Evolutionary conservation across 2,113 vertebrate species (phyloP).

Genomic region (Lasiurus borealis): DNA sequence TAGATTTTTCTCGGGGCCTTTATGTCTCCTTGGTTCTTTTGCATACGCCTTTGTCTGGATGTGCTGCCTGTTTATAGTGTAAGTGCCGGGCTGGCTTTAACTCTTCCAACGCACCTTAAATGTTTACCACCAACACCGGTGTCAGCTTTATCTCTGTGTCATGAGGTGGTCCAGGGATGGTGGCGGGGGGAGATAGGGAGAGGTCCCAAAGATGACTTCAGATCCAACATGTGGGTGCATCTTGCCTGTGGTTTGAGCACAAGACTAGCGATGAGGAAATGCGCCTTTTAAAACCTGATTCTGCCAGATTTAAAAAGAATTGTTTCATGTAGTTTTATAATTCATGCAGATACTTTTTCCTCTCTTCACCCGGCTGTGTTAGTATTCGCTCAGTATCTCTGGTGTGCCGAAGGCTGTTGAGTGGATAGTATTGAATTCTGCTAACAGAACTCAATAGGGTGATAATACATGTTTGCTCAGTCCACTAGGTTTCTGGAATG

Average conservation of each 20-base stretch:
- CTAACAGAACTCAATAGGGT: not conserved
- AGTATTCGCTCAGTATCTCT: too few species aligned
- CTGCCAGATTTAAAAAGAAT: not conserved
- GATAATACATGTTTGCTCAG: not conserved
- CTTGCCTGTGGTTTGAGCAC: conserved; percentile 4
- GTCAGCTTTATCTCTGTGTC: not conserved
- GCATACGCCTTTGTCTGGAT: conserved; percentile 2
- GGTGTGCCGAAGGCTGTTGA: too few species aligned
- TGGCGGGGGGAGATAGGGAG: too few species aligned
- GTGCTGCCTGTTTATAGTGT: conserved; percentile 24
- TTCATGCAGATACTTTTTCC: not conserved
- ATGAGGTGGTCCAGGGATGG: not conserved
- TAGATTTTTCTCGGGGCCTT: not conserved
- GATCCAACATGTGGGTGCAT: too few species aligned
- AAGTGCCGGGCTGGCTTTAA: not conserved
- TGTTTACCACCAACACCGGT: not conserved
- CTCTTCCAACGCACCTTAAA: not conserved
- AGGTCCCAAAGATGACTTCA: too few species aligned
- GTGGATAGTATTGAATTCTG: not conserved
- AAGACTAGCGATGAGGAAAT: not conserved
- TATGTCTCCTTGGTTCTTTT: conserved; percentile 31
- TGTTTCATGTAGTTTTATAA: conserved; percentile 31
- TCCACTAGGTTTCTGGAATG: not conserved
- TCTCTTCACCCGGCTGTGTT: not conserved
- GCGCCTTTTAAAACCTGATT: not conserved